Conservation (phyloP, 2,113 vertebrate genomes). For the Colius striatus region DNA sequence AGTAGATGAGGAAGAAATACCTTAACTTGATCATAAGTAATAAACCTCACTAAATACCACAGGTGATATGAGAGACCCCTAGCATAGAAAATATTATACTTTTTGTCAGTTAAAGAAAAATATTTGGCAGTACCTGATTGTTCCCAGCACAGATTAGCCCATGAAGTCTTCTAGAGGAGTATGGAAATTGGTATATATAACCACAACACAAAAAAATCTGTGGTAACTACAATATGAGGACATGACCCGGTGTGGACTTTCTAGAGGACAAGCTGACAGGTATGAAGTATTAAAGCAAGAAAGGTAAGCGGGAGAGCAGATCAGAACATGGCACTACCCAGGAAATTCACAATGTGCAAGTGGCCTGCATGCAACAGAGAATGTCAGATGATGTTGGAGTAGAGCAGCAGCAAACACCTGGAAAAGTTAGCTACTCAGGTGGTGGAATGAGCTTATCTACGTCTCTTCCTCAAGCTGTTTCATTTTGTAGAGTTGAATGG, state of each 20-base stretch:
- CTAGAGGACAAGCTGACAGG: not conserved
- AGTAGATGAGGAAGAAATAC: not conserved
- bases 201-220: not conserved
- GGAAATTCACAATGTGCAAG: not conserved
- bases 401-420: not conserved
- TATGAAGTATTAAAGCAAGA: not conserved
- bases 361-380: not conserved
- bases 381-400: not conserved
- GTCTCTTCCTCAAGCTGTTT: not conserved
- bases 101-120: not conserved
- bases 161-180: not conserved
- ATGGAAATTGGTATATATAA: not conserved
- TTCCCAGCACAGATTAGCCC: not conserved
- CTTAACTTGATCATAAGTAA: not conserved
- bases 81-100: not conserved
- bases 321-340: not conserved
- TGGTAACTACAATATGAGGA: not conserved
- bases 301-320: not conserved
- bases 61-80: not conserved
- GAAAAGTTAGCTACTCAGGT: not conserved
- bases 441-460: not conserved
- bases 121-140: not conserved
- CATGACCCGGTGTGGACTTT: not conserved
- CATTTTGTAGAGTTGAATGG: not conserved
- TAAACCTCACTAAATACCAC: not conserved